Base-by-base conservation (phyloP, 2,113 vertebrate genomes). In the Drymodes brunneopygia region DNA sequence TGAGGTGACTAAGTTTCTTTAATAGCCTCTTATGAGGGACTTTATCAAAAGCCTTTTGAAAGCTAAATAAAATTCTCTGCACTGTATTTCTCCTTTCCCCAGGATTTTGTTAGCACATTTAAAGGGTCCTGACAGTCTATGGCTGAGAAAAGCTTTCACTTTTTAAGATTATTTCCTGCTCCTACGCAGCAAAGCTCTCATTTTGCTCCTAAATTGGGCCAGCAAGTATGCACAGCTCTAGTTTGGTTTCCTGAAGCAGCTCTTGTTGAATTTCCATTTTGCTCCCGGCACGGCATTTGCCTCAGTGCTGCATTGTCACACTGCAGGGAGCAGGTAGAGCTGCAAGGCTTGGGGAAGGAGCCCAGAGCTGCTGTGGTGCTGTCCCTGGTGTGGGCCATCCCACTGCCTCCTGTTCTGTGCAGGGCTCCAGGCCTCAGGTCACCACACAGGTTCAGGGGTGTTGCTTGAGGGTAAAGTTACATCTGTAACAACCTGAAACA, bases 1-100 rank as follows among this genome's bases (percentile, higher is more conserved):
- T 38, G 44, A 93, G 91, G 71, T 95, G 82, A 80, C 74, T 18
- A 74, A 54, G 31, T 79, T 95, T 94, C 75, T 86, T 96, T 88
- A 95, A 95, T 19, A 87, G 73, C 71, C 36, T 92, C 74, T 94
- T 92, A 61, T 70, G 51, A 95, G 38, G 61, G 60, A 45, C 89
- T 92, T 95, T 51, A 92, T 92, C 92, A 95, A 95, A 95, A 85
- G 83, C 73, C 71, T 91, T 95, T 95, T 94, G 79, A 95, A 96
- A 95, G 71, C 61, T 83, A 78, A 95, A 91, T 93, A 82, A 95
- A 81, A 92, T 84, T 92, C 50, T 75, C 35, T 81, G 86, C 65
- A 36, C 75, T 2, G 6, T 44, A 72, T 88, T 92, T 92, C 71
- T 94, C 57, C 60, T 93, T 96, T 93, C 72, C 75, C 71, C 28